Base-by-base conservation (phyloP, 2,888 invertebrate species). In the Caenorhabditis macrosperma region DNA sequence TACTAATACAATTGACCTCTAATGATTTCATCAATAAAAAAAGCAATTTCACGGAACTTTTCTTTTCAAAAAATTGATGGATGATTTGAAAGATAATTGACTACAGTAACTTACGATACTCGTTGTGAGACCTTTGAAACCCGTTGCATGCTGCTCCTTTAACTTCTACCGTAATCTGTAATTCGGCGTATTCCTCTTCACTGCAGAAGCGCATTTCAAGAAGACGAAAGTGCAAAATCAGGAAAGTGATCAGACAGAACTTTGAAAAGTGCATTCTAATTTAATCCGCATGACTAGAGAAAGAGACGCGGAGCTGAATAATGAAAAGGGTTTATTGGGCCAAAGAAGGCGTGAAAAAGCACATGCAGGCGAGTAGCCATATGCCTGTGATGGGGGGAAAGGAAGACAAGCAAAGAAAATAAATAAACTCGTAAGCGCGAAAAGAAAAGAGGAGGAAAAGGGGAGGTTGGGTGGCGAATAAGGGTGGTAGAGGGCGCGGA, bases 361-460 rank as follows among this genome's bases (percentile, higher is more conserved):
- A 22, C 46, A 46, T 2, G 6, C 17, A 26, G 24, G 3, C 17
- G 24, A 50, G 38, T 38, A 38, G 38, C 38, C 38, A 15, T 33
- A 33, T 10, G 33, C 33, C 33, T 5, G 38, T 38, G 38, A 38
- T 38, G 48, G 48, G 48, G 17, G 48, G 12, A 28, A 54, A 54
- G 12, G 30, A 50, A 50, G 26, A 33, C 15, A 55, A 17, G 55
- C n/a, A 55, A 35, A 55, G 55, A 33, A 33, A 33, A 55, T 50
- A 50, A 50, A 50, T 50, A 50, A 50, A 50, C 50, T 50, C 50
- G 50, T 50, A 50, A 50, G 50, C 50, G 50, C 24, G 24, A 50
- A 50, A 50, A 17, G 17, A 50, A 50, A 46, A 44, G 44, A 15
- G 17, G 44, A 3, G 22, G 20, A 48, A 20, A 41, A n/a, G 15